Evolutionary conservation across 92 coral and sea anemone species (phyloP), one percentile per base, ranked within the genome.

Genomic region (Blastomussa wellsi): DNA sequence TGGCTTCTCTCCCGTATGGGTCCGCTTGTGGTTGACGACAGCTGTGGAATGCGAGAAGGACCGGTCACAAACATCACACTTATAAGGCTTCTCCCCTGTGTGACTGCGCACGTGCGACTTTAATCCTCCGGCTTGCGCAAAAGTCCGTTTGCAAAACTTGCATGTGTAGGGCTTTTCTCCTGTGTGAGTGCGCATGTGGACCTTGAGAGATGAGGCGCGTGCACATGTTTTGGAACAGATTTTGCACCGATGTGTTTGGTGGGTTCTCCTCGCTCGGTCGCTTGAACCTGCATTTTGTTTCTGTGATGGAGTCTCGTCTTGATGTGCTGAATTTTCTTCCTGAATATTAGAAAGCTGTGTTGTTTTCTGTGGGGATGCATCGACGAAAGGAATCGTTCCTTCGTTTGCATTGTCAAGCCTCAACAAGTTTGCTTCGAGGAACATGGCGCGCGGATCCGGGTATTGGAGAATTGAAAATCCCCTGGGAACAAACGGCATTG

Each of bases 1-100:
- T 2, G 98, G 98, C 49, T 86, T 90, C 26, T 87, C 95, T 3
- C 98, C 98, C 0, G 98, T 94, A 60, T 94, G 98, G 8, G 89
- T 87, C 2, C 98, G 91, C 83, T 81, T 76, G 87, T 94, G 98
- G 28, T 91, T 90, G 70, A 86, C 89, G 2, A 90, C 89, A 19
- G 95, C 95, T 20, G 93, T 87, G n/a, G 93, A 91, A 78, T 94
- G 95, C 26, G 95, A 88, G 75, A 94, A 94, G 35, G 72, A 74
- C 51, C 92, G 87, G 9, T 71, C 55, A 75, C 98, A 94, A 19
- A 92, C 68, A 16, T 89, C 90, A 35, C 98, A 94, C 41, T 85
- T 62, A 79, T 68, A 94, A 31, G 98, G 98, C 69, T 85, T 90
- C 59, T 92, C 98, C 12, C 98, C 98, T 41, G 90, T 87, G 62